These are phyloP conservation scores for Leptodactylus fuscus DNA, from an alignment of 2,113 vertebrate genomes.

Conservation along the genomic window DNA sequence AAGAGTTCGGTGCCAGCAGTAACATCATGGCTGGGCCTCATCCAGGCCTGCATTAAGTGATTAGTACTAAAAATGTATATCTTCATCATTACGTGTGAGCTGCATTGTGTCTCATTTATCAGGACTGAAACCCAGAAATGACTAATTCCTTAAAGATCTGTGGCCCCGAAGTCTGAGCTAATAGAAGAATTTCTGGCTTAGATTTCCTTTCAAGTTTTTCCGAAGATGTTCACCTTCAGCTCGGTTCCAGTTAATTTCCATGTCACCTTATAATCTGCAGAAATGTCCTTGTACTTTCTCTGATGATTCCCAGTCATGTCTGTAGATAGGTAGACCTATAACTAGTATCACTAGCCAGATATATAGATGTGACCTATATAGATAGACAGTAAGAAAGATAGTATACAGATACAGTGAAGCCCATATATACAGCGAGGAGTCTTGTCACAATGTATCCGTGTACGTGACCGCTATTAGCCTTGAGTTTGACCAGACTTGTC, in stretches of 20 bases:
- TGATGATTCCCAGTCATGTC: not conserved
- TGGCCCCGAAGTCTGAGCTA: constrained; percentile 1
- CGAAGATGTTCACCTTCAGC: constrained; percentile 1
- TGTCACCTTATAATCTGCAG: not conserved
- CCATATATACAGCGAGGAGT: too few species aligned
- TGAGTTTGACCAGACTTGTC: too few species aligned
- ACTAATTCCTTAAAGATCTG: constrained; percentile 4
- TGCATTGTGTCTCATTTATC: constrained; percentile 8
- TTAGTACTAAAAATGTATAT: constrained; percentile 26
- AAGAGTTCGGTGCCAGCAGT: not conserved
- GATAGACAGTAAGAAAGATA: too few species aligned
- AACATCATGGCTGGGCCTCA: constrained; percentile 3
- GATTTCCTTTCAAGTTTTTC: not conserved
- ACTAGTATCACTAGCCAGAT: too few species aligned
- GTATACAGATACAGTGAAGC: too few species aligned
- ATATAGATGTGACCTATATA: too few species aligned
- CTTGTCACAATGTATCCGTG: too few species aligned
- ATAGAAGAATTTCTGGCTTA: constrained; percentile 2
- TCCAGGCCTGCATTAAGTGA: constrained; percentile 19
- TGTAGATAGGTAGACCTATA: not conserved
- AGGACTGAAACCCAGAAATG: not conserved
- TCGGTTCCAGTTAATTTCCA: not conserved
- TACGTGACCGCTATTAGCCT: too few species aligned
- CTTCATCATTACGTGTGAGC: constrained; percentile 9
- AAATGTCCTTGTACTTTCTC: not conserved